A percentile compares a stretch with the other conserved stretches of the same genome.
These are phyloP conservation scores for Sarcoramphus papa DNA, from an alignment of 2,797 vertebrate genomes.

Conservation along the genomic window DNA sequence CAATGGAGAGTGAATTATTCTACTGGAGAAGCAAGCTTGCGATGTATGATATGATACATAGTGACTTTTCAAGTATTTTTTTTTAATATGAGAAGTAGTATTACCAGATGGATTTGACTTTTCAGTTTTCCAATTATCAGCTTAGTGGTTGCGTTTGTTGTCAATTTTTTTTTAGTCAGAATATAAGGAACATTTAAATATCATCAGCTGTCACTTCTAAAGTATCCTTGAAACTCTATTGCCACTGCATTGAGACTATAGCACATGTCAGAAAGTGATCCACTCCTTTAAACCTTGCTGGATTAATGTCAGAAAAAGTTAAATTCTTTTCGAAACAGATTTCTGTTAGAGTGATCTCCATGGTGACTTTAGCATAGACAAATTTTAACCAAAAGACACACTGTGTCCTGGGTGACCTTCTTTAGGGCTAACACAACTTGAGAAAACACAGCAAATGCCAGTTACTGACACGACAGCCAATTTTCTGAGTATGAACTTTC, in stretches of 20 bases:
- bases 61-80: background rate
- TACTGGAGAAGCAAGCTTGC: background rate
- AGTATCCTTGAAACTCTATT: background rate
- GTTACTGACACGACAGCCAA: background rate
- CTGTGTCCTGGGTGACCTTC: background rate
- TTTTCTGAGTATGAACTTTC: background rate
- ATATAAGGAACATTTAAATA: background rate
- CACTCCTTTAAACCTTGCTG: background rate
- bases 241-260: background rate
- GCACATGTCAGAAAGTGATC: background rate
- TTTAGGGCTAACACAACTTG: background rate
- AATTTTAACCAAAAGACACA: background rate
- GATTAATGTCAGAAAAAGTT: background rate
- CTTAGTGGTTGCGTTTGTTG: background rate
- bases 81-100: background rate
- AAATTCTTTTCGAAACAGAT: background rate
- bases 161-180: background rate
- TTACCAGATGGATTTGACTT: background rate
- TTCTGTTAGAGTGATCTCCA: background rate
- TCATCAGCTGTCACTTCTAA: background rate
- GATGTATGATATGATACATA: background rate
- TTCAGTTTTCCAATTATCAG: background rate
- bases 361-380: background rate
- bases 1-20: background rate
- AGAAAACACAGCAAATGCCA: background rate